Evolutionary conservation across 2,888 invertebrate genomes (phyloP), one percentile per base, ranked within the genome.

Genomic region (Drosophila planitibia): DNA sequence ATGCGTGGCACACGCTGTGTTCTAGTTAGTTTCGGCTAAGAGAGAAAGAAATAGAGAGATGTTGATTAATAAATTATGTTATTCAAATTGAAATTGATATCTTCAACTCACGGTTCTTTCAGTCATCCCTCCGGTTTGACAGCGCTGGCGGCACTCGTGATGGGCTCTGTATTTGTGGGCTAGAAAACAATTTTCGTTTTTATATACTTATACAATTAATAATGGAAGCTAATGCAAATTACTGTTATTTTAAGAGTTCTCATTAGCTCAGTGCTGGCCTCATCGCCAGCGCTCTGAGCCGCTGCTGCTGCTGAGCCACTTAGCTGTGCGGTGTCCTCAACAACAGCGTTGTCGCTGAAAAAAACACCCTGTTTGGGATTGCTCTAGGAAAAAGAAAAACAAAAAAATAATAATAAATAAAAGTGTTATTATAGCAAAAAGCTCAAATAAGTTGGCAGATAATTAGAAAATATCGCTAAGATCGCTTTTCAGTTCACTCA

Each of bases 1-100:
- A 92, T 92, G 35, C 91, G 90, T 2, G 91, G 91, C 25, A 82
- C 60, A 3, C 91, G 90, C 53, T 76, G 84, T 25, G 82, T 91
- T 12, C 82, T 71, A 16, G 54, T 55, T 4, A 72, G 39, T 57
- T 66, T 69, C 32, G 65, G 73, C 79, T 76, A 28, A 3, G 30
- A 33, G 16, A 25, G 22, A n/a, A 28, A 7, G 7, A 37, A 19
- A 19, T 37, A 14, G 30, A 68, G 22, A 19, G 14, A 14, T 7
- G 28, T 1, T n/a, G 22, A 3, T 47, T 9, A 14, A 16, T 1
- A 5, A 12, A 6, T 35, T 52, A n/a, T 32, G n/a, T 12, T n/a
- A 22, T 16, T 25, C 16, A 3, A 7, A 14, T 22, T 25, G 3
- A 16, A 16, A 39, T 22, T 62, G 2, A 1, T 7, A 19, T 28